These are phyloP conservation scores for Zosterops borbonicus DNA, from an alignment of 2,113 vertebrate species.

Conservation along the genomic window DNA sequence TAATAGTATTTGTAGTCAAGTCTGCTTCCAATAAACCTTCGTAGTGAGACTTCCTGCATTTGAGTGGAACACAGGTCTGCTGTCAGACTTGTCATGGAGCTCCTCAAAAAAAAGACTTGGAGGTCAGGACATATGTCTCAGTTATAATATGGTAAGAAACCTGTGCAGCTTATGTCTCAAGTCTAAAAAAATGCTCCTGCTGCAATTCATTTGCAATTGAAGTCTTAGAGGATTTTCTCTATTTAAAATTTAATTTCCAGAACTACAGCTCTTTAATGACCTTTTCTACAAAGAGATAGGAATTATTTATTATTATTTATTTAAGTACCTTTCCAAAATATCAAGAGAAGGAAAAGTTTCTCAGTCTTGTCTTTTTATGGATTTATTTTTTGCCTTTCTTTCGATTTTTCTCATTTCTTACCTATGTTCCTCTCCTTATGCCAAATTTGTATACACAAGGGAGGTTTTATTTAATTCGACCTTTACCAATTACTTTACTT, in stretches of 20 bases:
- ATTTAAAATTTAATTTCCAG: background rate
- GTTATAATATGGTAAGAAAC: background rate
- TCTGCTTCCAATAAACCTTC: background rate
- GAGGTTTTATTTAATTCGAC: background rate
- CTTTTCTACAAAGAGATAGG: background rate
- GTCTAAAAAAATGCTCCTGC: background rate
- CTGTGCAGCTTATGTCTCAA: background rate
- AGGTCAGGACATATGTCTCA: background rate
- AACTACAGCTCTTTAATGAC: background rate
- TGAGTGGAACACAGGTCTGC: background rate
- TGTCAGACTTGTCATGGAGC: background rate
- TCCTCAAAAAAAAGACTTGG: background rate
- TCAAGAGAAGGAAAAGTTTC: background rate
- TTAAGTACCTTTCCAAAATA: background rate
- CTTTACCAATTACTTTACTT: background rate
- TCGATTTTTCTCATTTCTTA: background rate
- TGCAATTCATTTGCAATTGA: background rate
- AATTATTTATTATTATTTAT: background rate
- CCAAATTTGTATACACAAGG: background rate
- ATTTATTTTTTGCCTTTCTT: background rate
- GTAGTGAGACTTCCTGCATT: background rate
- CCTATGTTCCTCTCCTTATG: too few relatives aligned
- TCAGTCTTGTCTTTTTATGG: background rate
- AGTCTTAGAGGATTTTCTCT: background rate
- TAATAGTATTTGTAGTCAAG: background rate